These are phyloP conservation scores for Syngnathus typhle DNA, from an alignment of 2,113 vertebrate genomes.

Conservation along the genomic window DNA sequence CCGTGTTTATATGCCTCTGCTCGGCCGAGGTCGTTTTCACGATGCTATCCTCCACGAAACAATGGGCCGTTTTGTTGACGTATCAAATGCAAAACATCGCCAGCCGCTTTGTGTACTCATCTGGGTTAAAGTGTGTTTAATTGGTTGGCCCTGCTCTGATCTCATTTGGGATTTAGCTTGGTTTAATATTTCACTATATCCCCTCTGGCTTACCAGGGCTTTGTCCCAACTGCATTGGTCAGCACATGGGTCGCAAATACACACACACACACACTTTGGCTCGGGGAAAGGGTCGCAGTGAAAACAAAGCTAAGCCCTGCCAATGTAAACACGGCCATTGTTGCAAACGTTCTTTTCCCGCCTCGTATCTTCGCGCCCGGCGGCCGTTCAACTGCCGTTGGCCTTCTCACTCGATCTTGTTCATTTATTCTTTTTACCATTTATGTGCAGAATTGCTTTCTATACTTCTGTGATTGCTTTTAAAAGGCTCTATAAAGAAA, in stretches of 20 bases:
- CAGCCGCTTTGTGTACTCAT: constrained; percentile 6
- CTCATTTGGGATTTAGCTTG: constrained; percentile 41
- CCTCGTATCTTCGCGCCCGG: constrained; percentile 40
- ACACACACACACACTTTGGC: constrained; percentile 26
- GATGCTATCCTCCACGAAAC: not conserved
- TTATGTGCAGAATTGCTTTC: too few species aligned
- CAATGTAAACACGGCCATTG: constrained; percentile 63
- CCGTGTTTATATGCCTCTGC: constrained; percentile 19
- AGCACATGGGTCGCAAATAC: constrained; percentile 43
- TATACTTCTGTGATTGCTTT: too few species aligned
- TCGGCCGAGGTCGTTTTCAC: not conserved
- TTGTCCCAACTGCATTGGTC: constrained; percentile 55
- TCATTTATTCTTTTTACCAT: too few species aligned
- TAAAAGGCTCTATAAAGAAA: too few species aligned
- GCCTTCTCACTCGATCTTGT: too few species aligned
- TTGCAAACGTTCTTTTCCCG: constrained; percentile 49
- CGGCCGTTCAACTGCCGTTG: constrained; percentile 17
- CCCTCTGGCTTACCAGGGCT: constrained; percentile 39
- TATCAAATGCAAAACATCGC: constrained; percentile 13
- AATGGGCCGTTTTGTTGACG: not conserved
- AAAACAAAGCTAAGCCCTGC: constrained; percentile 59
- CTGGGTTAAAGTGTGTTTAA: constrained; percentile 20
- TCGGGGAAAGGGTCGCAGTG: constrained; percentile 35
- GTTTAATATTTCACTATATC: constrained; percentile 58
- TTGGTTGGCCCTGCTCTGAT: constrained; percentile 42